Evolutionary conservation across 1,140 invertebrate species (phyloP), one percentile per base, ranked within the genome.

Genomic region (Zaprionus vittiger): DNA sequence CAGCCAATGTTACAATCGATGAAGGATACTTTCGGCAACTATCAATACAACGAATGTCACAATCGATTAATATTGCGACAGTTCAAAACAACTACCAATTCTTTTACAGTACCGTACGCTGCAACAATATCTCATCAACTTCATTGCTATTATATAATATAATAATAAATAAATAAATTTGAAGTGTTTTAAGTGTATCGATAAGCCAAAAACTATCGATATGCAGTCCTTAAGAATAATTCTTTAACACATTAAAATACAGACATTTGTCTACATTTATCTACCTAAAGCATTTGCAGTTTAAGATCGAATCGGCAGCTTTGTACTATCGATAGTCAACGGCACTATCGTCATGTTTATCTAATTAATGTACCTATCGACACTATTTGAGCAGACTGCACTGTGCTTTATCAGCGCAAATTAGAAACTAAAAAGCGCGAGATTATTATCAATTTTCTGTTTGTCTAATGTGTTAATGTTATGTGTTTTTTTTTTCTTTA

Each of bases 361-460:
- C 5, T 47, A 17, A 7, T 2, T 5, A 38, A 5, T 14, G 12
- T 37, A 37, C 12, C 44, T 20, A 49, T 57, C n/a, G 24, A 41
- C 7, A 41, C 15, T 67, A 59, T 67, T 59, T 37, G 20, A 15
- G 5, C 20, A 4, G 34, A 20, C 65, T 34, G 65, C 55, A 41
- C 41, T 67, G 65, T 59, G 20, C 47, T 67, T 67, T 67, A 59
- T 67, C 65, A 67, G 55, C 28, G 55, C 31, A 59, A 59, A 49
- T 59, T 64, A 20, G 15, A 34, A 67, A 67, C 55, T 56, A 20
- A 55, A 55, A 34, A 62, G 28, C 49, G 37, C 47, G 22, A 61
- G 72, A 74, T 69, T 69, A 56, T 44, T 68, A 60, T 74, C 72
- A 62, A 68, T 69, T 47, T 47, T 63, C 37, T 26, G 20, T 26